phyloP scores from a whole-genome alignment of 2,888 invertebrate genomes.

The Agapetus fuscipes region DNA sequence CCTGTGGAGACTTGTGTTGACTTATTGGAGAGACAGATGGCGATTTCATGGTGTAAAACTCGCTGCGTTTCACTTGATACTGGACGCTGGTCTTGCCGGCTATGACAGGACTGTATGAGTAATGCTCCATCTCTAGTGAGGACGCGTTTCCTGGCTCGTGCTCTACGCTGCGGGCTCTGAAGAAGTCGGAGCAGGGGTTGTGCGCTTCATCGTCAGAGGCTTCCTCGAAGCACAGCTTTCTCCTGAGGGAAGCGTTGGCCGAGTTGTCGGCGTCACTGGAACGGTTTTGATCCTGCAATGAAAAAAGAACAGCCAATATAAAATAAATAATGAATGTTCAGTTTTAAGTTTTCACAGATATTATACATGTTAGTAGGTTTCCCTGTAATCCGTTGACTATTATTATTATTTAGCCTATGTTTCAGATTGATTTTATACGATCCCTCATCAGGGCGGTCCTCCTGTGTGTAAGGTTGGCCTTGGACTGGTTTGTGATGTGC shows the following conservation, averaged over 20 bases:
- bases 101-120: slow-evolving; percentile 5
- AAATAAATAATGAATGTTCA: too few species aligned
- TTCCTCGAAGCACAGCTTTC: slow-evolving; percentile 39
- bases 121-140: background rate
- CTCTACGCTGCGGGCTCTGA: too few species aligned
- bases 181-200: too few species aligned
- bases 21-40: slow-evolving; percentile 19
- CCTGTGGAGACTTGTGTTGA: slow-evolving; percentile 8
- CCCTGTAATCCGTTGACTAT: too few species aligned
- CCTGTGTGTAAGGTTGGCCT: too few species aligned
- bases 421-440: too few species aligned
- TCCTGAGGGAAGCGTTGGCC: slow-evolving; percentile 37
- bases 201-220: slow-evolving; percentile 41
- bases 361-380: too few species aligned
- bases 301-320: too few species aligned
- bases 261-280: slow-evolving; percentile 30
- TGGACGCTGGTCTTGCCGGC: background rate
- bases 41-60: slow-evolving; percentile 9
- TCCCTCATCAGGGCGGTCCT: too few species aligned
- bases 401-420: too few species aligned
- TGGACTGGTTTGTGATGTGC: too few species aligned
- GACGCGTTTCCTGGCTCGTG: slow-evolving; percentile 60
- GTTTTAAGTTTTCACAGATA: too few species aligned
- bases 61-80: background rate
- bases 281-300: slow-evolving; percentile 29